phyloP scores from a whole-genome alignment of 2,113 vertebrate genomes.

The Pseudorhombus dupliciocellatus region DNA sequence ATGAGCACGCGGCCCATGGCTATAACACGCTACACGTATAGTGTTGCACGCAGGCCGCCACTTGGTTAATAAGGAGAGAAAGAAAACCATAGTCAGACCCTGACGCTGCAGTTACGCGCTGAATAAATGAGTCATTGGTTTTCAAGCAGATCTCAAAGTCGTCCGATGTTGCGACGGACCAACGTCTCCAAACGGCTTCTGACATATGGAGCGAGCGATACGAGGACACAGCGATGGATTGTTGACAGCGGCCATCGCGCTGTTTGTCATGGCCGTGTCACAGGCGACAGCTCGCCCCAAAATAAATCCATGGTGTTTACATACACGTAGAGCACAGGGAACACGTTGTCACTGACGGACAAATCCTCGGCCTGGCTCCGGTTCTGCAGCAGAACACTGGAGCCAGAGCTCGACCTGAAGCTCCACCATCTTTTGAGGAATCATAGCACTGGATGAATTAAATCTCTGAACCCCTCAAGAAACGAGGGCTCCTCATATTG shows the following conservation, averaged over 20 bases:
- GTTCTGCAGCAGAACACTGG: neutral
- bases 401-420: neutral
- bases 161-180: no score
- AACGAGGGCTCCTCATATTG: neutral
- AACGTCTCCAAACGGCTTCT: neutral
- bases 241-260: slow-evolving; percentile 13
- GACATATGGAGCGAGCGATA: slow-evolving; percentile 29
- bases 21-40: no score
- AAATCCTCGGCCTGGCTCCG: slow-evolving; percentile 6
- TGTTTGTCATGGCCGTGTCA: slow-evolving; percentile 31
- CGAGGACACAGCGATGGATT: slow-evolving; percentile 8
- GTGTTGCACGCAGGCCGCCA: no score
- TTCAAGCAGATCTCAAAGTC: no score
- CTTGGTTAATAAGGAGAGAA: no score
- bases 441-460: slow-evolving; percentile 2
- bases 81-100: no score
- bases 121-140: no score
- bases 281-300: neutral
- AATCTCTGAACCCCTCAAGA: slow-evolving; percentile 10
- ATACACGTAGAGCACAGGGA: slow-evolving; percentile 20
- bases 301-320: slow-evolving; percentile 35
- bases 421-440: slow-evolving; percentile 2
- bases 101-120: no score
- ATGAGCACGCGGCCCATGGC: no score
- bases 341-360: slow-evolving; percentile 15